Evolutionary conservation across 2,888 invertebrate species (phyloP).

Genomic region (Orchestes rusci): DNA sequence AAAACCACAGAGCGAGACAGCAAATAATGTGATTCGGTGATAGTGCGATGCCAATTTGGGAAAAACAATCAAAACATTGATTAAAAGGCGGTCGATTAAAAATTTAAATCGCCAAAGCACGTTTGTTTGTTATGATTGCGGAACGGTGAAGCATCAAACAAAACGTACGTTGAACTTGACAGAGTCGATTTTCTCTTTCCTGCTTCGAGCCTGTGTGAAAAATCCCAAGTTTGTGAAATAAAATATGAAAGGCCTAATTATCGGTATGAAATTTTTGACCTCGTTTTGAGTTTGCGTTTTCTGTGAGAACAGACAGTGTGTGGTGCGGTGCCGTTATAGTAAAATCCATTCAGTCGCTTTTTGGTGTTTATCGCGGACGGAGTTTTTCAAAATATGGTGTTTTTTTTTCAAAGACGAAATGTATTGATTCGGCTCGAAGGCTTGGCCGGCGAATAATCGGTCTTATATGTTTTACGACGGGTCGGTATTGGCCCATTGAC

Average conservation of each 20-base stretch:
- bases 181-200: conserved; percentile 41
- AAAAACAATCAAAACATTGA: conserved; percentile 8
- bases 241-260: conserved; percentile 45
- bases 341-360: conserved; percentile 32
- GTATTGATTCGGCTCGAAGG: conserved; percentile 47
- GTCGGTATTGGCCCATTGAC: conserved; percentile 47
- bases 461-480: conserved; percentile 46
- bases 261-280: conserved; percentile 42
- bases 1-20: conserved; percentile 31
- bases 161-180: conserved; percentile 40
- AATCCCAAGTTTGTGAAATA: conserved; percentile 44
- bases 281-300: conserved; percentile 42
- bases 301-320: conserved; percentile 22
- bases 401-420: conserved; percentile 44
- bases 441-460: conserved; percentile 45
- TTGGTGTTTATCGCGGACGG: conserved; percentile 27
- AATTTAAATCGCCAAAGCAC: conserved; percentile 17
- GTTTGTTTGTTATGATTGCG: conserved; percentile 23
- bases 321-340: conserved; percentile 40
- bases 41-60: conserved; percentile 11
- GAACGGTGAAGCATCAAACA: conserved; percentile 6
- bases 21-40: conserved; percentile 15
- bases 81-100: conserved; percentile 16
- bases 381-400: conserved; percentile 29
- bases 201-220: conserved; percentile 40